Conservation (phyloP, 37 sponge, comb jelly and placozoan genomes). For the Cladorhizidae sp. region DNA sequence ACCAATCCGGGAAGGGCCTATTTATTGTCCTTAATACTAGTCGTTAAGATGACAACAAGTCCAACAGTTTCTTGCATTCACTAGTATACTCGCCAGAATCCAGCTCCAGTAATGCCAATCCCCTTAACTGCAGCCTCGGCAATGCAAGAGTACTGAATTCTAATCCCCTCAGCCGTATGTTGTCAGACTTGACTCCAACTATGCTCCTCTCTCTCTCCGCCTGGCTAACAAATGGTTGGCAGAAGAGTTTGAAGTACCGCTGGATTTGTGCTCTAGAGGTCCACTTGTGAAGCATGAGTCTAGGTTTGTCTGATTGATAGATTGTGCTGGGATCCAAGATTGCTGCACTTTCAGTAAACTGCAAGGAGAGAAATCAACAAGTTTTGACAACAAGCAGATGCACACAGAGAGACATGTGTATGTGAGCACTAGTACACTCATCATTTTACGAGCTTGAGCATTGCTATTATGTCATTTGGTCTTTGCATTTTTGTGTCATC, state of each 20-base stretch:
- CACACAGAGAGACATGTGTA: too few relatives aligned
- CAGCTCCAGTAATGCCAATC: conserved; percentile 6
- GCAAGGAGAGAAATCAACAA: neutral
- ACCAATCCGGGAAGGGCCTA: too few relatives aligned
- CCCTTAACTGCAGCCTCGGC: conserved; percentile 51
- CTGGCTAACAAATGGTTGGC: conserved; percentile 42
- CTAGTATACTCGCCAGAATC: neutral
- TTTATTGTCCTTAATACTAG: too few relatives aligned
- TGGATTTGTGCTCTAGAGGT: conserved; percentile 1
- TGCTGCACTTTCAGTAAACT: neutral
- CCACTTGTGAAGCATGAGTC: neutral
- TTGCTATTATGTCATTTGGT: too few relatives aligned
- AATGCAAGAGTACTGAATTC: conserved; percentile 25
- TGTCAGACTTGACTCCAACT: neutral
- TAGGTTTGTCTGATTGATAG: neutral
- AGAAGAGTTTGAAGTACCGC: neutral
- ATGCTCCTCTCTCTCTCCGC: conserved; percentile 11
- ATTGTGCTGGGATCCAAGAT: neutral
- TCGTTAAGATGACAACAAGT: too few relatives aligned
- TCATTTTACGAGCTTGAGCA: too few relatives aligned
- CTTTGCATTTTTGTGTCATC: too few relatives aligned
- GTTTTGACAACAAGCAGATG: too few relatives aligned
- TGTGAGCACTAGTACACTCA: too few relatives aligned
- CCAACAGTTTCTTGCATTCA: conserved; percentile 5
- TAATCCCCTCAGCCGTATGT: neutral